A percentile compares a stretch with the other conserved stretches of the same genome.
phyloP scores from a whole-genome alignment of 2,797 vertebrate genomes.

The Falco biarmicus region DNA sequence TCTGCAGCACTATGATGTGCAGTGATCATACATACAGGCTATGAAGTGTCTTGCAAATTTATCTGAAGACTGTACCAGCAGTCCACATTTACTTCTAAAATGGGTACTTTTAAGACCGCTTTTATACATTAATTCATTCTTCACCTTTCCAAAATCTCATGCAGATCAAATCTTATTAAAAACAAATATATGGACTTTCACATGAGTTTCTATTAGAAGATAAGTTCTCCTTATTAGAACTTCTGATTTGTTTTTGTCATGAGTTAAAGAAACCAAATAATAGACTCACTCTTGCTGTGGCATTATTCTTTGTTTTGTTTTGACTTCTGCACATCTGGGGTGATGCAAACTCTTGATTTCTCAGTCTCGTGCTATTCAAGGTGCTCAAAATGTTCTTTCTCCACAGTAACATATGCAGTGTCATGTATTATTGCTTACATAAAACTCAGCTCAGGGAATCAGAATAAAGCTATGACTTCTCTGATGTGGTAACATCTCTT shows the following conservation, averaged over 20 bases:
- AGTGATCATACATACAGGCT: background rate
- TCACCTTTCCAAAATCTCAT: background rate
- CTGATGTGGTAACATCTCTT: background rate
- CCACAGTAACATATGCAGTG: background rate
- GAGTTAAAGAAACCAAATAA: background rate
- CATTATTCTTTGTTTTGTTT: background rate
- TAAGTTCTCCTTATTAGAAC: background rate
- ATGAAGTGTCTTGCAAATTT: background rate
- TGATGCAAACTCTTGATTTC: background rate
- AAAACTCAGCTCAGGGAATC: background rate
- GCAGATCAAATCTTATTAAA: background rate
- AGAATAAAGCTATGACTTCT: constrained; percentile 8
- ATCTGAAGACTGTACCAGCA: background rate
- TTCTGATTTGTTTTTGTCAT: background rate
- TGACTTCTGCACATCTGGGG: background rate
- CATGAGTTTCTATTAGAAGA: background rate
- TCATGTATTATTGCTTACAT: constrained; percentile 13
- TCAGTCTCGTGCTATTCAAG: background rate
- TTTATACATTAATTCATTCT: background rate
- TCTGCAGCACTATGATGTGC: background rate
- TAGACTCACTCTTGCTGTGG: background rate
- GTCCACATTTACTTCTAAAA: background rate
- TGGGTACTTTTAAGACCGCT: background rate
- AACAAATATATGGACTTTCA: background rate
- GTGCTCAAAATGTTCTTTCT: constrained; percentile 7